Percentiles rank a stretch among this genome's conserved stretches.
phyloP scores from a whole-genome alignment of 2,797 vertebrate genomes.

The Naso thynnoides region DNA sequence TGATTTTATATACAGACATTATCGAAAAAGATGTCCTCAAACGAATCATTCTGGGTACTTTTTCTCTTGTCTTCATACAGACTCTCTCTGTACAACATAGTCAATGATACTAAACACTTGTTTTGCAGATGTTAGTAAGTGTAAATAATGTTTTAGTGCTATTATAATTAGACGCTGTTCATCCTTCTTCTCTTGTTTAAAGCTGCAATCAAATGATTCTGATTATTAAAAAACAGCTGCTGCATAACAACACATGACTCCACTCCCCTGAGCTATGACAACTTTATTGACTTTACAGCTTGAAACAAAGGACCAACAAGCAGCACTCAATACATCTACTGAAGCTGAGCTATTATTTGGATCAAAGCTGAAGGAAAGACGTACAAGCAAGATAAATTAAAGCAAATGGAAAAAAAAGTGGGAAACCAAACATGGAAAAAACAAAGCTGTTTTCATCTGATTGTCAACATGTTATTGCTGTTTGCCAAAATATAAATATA shows the following conservation, averaged over 20 bases:
- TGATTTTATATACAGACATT: too few species aligned
- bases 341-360: conserved; percentile 4
- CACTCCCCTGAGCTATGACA: conserved; percentile 66
- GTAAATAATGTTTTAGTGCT: too few species aligned
- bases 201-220: too few species aligned
- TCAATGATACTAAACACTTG: too few species aligned
- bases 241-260: conserved; percentile 23
- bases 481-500: not conserved
- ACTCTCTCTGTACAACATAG: too few species aligned
- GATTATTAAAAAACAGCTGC: not conserved
- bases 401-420: conserved; percentile 14
- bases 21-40: too few species aligned
- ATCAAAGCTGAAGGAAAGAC: conserved; percentile 31
- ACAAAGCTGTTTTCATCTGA: conserved; percentile 46
- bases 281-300: conserved; percentile 66
- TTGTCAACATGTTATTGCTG: conserved; percentile 69
- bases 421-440: conserved; percentile 2
- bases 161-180: too few species aligned
- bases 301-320: conserved; percentile 36
- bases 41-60: too few species aligned
- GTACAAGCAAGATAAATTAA: not conserved
- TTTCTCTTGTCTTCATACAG: too few species aligned
- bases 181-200: too few species aligned
- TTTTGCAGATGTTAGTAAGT: too few species aligned
- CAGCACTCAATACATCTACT: conserved; percentile 32